phyloP scores from a whole-genome alignment of 1,140 invertebrate genomes.

The Psix sp. region DNA sequence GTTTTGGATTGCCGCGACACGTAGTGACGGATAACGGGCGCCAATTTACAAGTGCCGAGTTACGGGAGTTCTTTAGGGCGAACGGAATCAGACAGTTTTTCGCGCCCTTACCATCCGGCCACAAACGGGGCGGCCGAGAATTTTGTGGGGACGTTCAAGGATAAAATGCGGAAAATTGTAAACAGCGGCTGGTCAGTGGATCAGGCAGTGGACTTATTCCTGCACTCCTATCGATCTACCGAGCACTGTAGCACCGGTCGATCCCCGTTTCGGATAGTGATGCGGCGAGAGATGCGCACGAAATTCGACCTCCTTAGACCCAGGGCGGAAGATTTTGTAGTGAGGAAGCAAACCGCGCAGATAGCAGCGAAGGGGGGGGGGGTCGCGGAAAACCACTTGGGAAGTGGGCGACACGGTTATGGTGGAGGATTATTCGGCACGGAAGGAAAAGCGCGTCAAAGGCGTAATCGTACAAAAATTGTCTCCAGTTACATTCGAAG shows the following conservation, averaged over 20 bases:
- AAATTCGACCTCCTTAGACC: constrained; percentile 22
- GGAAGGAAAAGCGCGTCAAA: too few relatives aligned
- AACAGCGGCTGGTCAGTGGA: constrained; percentile 19
- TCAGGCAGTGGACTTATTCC: constrained; percentile 20
- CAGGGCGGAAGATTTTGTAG: background rate
- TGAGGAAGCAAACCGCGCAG: background rate
- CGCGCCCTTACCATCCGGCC: constrained; percentile 64
- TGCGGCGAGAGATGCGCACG: constrained; percentile 19
- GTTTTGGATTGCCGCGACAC: constrained; percentile 48
- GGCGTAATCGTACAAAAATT: too few relatives aligned
- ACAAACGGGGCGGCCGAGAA: constrained; percentile 68
- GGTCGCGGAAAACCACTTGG: background rate
- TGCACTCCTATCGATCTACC: constrained; percentile 25
- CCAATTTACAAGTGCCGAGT: constrained; percentile 52
- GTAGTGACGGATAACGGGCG: constrained; percentile 24
- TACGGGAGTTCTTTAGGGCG: constrained; percentile 48
- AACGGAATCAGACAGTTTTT: constrained; percentile 61
- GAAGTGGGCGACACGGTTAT: too few relatives aligned
- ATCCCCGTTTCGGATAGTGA: constrained; percentile 19
- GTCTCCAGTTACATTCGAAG: too few relatives aligned
- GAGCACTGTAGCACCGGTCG: constrained; percentile 21
- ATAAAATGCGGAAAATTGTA: constrained; percentile 59
- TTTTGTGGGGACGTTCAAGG: constrained; percentile 64
- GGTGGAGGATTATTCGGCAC: too few relatives aligned
- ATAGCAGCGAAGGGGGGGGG: background rate